Conservation (phyloP, 2,888 invertebrate species). For the Conchocele bisecta region DNA sequence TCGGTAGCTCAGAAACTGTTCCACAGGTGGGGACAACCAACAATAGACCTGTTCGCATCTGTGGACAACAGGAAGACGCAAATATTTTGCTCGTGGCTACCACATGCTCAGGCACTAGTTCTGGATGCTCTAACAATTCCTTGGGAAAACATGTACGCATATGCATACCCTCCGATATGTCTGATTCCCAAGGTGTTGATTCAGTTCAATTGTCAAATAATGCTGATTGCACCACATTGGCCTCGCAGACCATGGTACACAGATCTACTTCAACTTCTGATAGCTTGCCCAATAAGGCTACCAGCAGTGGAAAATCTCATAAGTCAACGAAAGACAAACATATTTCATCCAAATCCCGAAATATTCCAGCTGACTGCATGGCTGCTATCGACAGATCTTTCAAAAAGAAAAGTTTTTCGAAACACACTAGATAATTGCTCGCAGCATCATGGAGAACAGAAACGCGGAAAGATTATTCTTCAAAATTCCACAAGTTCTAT, state of each 20-base stretch:
- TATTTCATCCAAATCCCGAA: conserved; percentile 43
- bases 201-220: conserved; percentile 40
- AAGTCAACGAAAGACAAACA: conserved; percentile 22
- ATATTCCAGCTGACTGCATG: conserved; percentile 45
- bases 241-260: conserved; percentile 22
- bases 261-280: conserved; percentile 6
- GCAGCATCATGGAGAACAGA: conserved; percentile 45
- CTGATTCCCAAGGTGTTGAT: conserved; percentile 42
- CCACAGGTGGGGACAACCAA: neutral
- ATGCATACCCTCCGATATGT: conserved; percentile 45
- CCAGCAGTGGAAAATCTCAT: conserved; percentile 24
- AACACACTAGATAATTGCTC: conserved; percentile 39
- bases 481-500: conserved; percentile 35
- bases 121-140: conserved; percentile 46
- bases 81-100: conserved; percentile 42
- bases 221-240: conserved; percentile 54
- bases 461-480: conserved; percentile 43
- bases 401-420: conserved; percentile 40
- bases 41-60: conserved; percentile 43
- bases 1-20: conserved; percentile 15
- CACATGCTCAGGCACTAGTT: conserved; percentile 20
- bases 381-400: conserved; percentile 43
- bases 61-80: conserved; percentile 17
- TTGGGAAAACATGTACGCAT: conserved; percentile 44
- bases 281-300: conserved; percentile 17